These are phyloP conservation scores for Mycalesis mineus DNA, from an alignment of 2,888 invertebrate genomes.

Conservation along the genomic window DNA sequence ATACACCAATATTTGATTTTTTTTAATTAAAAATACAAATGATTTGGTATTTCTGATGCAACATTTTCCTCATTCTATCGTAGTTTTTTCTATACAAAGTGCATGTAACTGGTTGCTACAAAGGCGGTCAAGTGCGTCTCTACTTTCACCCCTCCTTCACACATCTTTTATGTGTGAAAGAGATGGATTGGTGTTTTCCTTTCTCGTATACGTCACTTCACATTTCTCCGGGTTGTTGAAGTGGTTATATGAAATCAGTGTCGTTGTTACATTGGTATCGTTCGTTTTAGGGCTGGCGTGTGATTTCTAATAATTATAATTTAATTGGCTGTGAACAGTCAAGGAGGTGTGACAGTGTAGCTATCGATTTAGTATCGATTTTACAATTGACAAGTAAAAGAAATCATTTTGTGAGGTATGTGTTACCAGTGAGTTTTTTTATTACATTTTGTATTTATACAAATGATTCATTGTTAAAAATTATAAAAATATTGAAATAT, in stretches of 20 bases:
- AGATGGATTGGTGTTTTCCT: constrained; percentile 64
- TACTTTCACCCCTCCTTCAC: constrained; percentile 55
- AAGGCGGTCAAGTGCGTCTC: constrained; percentile 64
- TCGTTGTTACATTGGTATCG: constrained; percentile 59
- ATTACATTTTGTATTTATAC: not conserved
- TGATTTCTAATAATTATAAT: constrained; percentile 52
- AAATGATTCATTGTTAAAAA: not conserved
- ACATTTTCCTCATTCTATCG: constrained; percentile 5
- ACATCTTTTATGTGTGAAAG: constrained; percentile 44
- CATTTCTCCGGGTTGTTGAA: constrained; percentile 64
- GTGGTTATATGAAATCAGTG: constrained; percentile 63
- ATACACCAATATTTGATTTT: not conserved
- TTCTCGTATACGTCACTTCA: constrained; percentile 68
- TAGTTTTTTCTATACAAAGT: constrained; percentile 37
- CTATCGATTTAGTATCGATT: constrained; percentile 30
- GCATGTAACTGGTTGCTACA: constrained; percentile 72
- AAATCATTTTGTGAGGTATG: constrained; percentile 45
- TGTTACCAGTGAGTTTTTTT: constrained; percentile 2
- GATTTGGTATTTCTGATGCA: no score
- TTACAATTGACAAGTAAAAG: constrained; percentile 25
- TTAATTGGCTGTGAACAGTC: constrained; percentile 50
- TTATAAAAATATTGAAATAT: not conserved
- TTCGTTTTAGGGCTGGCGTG: constrained; percentile 57
- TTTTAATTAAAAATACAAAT: not conserved
- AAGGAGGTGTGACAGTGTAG: constrained; percentile 42